These are phyloP conservation scores for Archocentrus centrarchus DNA, from an alignment of 2,113 vertebrate species.

Conservation along the genomic window DNA sequence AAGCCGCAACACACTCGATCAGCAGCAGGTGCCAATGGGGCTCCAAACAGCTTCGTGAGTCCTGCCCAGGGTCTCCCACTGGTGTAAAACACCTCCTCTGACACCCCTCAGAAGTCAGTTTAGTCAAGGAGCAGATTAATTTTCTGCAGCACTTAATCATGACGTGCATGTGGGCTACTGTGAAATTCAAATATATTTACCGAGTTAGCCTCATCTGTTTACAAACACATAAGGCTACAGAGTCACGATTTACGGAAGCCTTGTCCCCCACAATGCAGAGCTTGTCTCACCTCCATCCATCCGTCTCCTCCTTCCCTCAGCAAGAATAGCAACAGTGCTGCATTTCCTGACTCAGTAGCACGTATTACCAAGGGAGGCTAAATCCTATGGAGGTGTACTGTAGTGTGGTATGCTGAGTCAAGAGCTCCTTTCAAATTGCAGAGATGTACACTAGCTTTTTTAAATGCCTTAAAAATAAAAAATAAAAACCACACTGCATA, in stretches of 20 bases:
- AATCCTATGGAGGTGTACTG: constrained; percentile 31
- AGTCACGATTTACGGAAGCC: constrained; percentile 35
- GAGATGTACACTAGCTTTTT: not conserved
- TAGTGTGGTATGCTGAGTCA: constrained; percentile 55
- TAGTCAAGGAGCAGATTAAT: constrained; percentile 18
- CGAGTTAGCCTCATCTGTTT: constrained; percentile 29
- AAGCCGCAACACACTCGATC: constrained; percentile 52
- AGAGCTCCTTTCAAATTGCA: constrained; percentile 25
- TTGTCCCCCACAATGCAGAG: constrained; percentile 48
- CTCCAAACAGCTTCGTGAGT: constrained; percentile 10
- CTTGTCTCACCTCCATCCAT: constrained; percentile 32
- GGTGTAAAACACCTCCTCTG: constrained; percentile 12
- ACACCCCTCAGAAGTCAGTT: constrained; percentile 19
- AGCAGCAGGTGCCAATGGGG: constrained; percentile 21
- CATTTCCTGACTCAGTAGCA: constrained; percentile 59
- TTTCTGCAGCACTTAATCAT: constrained; percentile 24
- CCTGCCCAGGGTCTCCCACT: constrained; percentile 12
- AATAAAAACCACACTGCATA: not conserved
- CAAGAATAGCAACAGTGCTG: constrained; percentile 32
- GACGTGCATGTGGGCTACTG: constrained; percentile 16
- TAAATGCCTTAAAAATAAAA: not conserved
- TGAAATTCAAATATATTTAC: constrained; percentile 42
- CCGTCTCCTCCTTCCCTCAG: constrained; percentile 22
- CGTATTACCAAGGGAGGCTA: constrained; percentile 32
- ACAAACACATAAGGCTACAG: constrained; percentile 43